Percentiles rank a stretch among this genome's conserved stretches.
Evolutionary conservation across 2,888 invertebrate species (phyloP).

Genomic region (Andrena bucephala): DNA sequence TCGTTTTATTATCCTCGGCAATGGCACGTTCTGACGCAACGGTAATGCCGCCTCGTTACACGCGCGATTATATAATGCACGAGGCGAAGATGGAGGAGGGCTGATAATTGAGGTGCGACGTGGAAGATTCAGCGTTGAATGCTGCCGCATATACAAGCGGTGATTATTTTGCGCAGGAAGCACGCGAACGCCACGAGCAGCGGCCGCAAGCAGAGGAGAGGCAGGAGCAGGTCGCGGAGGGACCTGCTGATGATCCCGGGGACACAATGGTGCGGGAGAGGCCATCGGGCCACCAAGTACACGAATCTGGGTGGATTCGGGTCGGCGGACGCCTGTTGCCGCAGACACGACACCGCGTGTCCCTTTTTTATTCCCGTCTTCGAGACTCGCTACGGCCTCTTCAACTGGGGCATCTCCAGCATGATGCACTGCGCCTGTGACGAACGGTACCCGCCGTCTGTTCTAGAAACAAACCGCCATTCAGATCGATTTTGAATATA

Average conservation of each 20-base stretch:
- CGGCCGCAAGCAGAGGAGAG: constrained; percentile 75
- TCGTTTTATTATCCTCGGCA: too few relatives aligned
- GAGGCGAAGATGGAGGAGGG: too few relatives aligned
- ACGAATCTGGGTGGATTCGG: constrained; percentile 94
- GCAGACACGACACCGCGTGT: constrained; percentile 94
- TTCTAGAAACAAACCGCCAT: neutral
- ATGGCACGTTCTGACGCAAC: too few relatives aligned
- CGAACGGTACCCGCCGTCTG: constrained; percentile 88
- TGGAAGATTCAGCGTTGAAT: too few relatives aligned
- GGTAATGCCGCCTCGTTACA: too few relatives aligned
- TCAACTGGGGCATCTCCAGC: constrained; percentile 96
- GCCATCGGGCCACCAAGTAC: constrained; percentile 92
- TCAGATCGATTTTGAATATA: neutral
- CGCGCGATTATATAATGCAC: too few relatives aligned
- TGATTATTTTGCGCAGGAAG: constrained; percentile 53
- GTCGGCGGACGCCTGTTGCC: constrained; percentile 93
- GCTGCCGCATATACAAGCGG: neutral
- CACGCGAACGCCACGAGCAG: constrained; percentile 54
- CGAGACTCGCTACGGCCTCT: constrained; percentile 93
- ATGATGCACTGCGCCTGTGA: constrained; percentile 97
- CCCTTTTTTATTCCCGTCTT: constrained; percentile 94
- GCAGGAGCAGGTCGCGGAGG: constrained; percentile 86
- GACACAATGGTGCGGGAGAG: constrained; percentile 97
- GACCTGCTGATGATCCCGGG: constrained; percentile 94
- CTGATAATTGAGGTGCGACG: too few relatives aligned